These are phyloP conservation scores for Scelioninae gen. 1 DNA, from an alignment of 2,888 invertebrate species.

Conservation along the genomic window DNA sequence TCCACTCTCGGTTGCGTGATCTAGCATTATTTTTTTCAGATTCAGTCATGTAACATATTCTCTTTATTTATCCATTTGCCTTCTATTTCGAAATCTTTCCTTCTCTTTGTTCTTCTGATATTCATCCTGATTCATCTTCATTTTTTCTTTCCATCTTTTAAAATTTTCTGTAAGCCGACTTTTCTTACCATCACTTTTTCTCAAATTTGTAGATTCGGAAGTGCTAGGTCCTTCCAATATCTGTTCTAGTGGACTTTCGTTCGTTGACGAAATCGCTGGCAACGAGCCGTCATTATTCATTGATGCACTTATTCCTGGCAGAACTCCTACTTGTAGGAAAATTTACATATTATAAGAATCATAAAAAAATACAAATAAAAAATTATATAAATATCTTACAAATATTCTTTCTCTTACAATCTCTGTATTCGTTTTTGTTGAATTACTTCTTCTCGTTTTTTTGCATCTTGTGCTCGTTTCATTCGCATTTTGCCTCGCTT, in stretches of 20 bases:
- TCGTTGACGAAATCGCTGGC: constrained; percentile 11
- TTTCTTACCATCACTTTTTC: constrained; percentile 6
- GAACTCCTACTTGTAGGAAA: constrained; percentile 6
- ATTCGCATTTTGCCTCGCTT: no score
- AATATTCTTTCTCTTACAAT: constrained; percentile 24
- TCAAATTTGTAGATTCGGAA: constrained; percentile 11
- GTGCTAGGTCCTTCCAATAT: constrained; percentile 1
- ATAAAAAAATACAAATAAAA: constrained; percentile 4
- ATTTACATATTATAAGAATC: constrained; percentile 8
- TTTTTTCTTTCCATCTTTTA: constrained; percentile 11
- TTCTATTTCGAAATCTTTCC: constrained; percentile 21
- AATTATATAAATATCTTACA: constrained; percentile 9
- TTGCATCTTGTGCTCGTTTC: no score
- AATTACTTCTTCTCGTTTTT: no score
- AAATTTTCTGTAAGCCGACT: constrained; percentile 1
- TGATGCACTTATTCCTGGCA: background rate
- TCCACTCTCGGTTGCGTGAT: constrained; percentile 11
- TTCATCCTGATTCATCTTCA: constrained; percentile 15
- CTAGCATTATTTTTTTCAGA: background rate
- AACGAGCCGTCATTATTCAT: constrained; percentile 11
- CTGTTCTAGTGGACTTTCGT: background rate
- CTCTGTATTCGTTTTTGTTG: background rate
- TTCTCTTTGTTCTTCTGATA: constrained; percentile 27
- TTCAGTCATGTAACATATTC: background rate
- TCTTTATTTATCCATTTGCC: constrained; percentile 10